Percentiles rank a stretch among this genome's conserved stretches.
Conservation (phyloP, 2,888 invertebrate genomes). For the Volucella zonaria region DNA sequence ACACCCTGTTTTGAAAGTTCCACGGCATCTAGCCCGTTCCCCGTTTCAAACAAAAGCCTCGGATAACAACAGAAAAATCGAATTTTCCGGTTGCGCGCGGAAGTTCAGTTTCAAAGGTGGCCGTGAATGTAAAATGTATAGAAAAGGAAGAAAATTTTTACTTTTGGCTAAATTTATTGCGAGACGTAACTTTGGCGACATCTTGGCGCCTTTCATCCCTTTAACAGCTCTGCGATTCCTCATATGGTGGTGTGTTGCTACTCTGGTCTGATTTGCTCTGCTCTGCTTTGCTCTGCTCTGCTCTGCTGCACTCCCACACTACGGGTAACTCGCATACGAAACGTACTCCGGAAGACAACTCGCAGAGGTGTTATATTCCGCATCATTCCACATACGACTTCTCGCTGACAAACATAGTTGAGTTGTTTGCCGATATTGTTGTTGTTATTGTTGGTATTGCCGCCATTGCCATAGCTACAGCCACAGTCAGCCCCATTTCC, state of each 20-base stretch:
- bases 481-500: no score
- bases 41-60: not conserved
- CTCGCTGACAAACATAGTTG: constrained; percentile 32
- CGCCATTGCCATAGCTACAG: not conserved
- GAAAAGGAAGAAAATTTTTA: constrained; percentile 45
- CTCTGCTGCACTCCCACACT: constrained; percentile 59
- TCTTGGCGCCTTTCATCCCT: constrained; percentile 69
- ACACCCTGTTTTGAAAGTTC: constrained; percentile 30
- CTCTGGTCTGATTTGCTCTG: not conserved
- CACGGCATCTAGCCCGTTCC: constrained; percentile 2
- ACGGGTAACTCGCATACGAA: constrained; percentile 12
- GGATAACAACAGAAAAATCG: constrained; percentile 68
- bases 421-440: constrained; percentile 32
- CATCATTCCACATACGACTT: constrained; percentile 65
- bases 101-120: constrained; percentile 72
- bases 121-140: constrained; percentile 71
- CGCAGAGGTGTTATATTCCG: constrained; percentile 66
- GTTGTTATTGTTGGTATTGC: constrained; percentile 12
- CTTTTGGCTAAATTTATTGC: constrained; percentile 71
- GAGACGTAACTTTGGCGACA: constrained; percentile 73
- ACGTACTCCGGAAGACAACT: constrained; percentile 45
- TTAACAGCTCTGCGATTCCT: constrained; percentile 58
- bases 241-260: constrained; percentile 47
- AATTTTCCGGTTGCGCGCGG: constrained; percentile 74
- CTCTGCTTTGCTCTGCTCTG: not conserved